Evolutionary conservation across 1,140 invertebrate genomes (phyloP), one percentile per base, ranked within the genome.

Genomic region (Globodera rostochiensis): DNA sequence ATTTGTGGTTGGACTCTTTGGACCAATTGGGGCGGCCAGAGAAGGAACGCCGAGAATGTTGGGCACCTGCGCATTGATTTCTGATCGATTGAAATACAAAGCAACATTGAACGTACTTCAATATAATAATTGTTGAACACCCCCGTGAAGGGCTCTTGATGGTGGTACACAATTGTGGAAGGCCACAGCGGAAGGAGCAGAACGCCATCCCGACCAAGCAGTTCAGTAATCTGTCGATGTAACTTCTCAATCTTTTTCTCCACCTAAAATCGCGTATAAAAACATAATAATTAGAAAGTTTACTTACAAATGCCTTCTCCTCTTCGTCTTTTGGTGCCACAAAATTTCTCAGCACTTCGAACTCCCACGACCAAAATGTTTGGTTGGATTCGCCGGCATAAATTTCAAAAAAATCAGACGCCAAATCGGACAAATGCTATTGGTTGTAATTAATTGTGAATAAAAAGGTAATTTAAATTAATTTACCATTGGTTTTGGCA

Each of bases 361-460:
- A 86, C 3, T 97, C 91, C 2, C 93, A 95, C 81, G 95, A 94
- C n/a, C 53, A 50, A 64, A 97, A 92, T 0, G 95, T 97, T 87
- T 97, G 94, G 71, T 94, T 92, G 3, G 95, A 95, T 21, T 91
- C 87, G 0, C 93, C 92, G 15, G 95, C 87, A 0, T 93, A 76
- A 92, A 94, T 91, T 80, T 91, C 90, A 1, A 90, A 57, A 0
- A 92, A 73, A 83, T 92, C 92, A 9, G 81, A 9, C 45, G 74
- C 64, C 46, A 78, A 50, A 5, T 47, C 1, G n/a, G 74, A 53
- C 57, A 74, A 74, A 84, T 85, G 74, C 87, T 85, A 83, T 91
- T 91, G 11, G 91, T 83, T 77, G 49, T 9, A 86, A 89, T 21
- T 80, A 57, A 64, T 45, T 69, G 11, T 64, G 53, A 6, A 21